phyloP scores from a whole-genome alignment of 2,888 invertebrate genomes.

The Meandrusa payeni region DNA sequence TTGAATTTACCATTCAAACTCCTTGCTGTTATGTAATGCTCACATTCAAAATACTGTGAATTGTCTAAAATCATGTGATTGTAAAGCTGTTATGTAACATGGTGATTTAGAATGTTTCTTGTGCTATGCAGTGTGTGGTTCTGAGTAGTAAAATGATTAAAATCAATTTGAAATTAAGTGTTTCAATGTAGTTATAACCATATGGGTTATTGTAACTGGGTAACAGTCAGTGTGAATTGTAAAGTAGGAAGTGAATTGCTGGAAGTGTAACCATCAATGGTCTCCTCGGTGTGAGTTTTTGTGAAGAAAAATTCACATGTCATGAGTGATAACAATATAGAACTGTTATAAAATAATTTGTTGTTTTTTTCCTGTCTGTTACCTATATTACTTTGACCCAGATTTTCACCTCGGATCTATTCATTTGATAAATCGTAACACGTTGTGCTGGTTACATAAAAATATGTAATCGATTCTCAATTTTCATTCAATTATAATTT shows the following conservation, averaged over 20 bases:
- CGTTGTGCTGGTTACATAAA: not conserved
- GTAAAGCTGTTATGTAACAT: conserved; percentile 64
- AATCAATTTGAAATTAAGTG: conserved; percentile 47
- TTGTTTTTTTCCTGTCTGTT: conserved; percentile 39
- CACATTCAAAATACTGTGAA: conserved; percentile 43
- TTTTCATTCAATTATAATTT: no score
- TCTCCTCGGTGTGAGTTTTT: conserved; percentile 64
- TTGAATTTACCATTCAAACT: conserved; percentile 38
- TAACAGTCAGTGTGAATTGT: conserved; percentile 32
- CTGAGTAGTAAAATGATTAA: conserved; percentile 40
- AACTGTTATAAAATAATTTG: conserved; percentile 48
- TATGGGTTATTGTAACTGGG: conserved; percentile 37
- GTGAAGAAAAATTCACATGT: conserved; percentile 59
- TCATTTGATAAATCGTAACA: conserved; percentile 10
- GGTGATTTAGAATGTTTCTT: conserved; percentile 46
- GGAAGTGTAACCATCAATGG: conserved; percentile 27
- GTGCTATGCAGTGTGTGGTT: conserved; percentile 47
- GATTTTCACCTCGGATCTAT: not conserved
- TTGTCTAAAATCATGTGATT: conserved; percentile 64
- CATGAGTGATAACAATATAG: conserved; percentile 64
- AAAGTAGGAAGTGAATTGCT: conserved; percentile 20
- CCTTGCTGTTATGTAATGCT: conserved; percentile 34
- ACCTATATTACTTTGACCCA: conserved; percentile 25
- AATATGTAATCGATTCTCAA: no score
- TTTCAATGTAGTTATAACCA: conserved; percentile 42